phyloP scores from a whole-genome alignment of 1,140 invertebrate genomes.

The Andrena cerasifolii region DNA sequence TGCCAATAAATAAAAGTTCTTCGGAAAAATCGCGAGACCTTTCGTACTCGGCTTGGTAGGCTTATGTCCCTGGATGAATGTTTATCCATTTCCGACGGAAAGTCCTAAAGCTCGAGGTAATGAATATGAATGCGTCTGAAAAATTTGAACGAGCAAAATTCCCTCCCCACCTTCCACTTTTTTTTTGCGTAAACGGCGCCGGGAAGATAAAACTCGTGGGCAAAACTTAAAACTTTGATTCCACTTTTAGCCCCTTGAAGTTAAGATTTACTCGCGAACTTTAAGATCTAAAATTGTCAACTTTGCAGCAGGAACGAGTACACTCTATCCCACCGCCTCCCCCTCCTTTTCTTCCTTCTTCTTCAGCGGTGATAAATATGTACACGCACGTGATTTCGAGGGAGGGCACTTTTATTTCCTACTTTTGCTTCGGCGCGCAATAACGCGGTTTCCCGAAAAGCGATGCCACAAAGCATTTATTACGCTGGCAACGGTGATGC shows the following conservation, averaged over 20 bases:
- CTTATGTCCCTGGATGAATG: not conserved
- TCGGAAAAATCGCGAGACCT: too few species aligned
- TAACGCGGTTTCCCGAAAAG: conserved; percentile 6
- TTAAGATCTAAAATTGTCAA: conserved; percentile 41
- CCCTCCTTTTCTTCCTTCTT: not conserved
- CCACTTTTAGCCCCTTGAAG: conserved; percentile 37
- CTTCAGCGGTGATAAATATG: not conserved
- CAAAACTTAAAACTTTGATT: conserved; percentile 47
- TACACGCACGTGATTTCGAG: not conserved
- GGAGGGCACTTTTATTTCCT: not conserved
- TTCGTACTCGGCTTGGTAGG: too few species aligned
- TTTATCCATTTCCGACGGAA: not conserved
- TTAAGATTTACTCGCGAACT: conserved; percentile 47
- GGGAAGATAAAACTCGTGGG: conserved; percentile 39
- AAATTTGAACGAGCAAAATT: not conserved
- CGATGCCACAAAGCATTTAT: conserved; percentile 13
- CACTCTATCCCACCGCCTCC: too few species aligned
- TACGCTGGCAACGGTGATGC: not conserved
- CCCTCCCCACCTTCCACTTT: not conserved
- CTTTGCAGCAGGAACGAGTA: conserved; percentile 12
- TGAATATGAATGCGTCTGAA: not conserved
- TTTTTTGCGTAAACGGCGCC: not conserved
- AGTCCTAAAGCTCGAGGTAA: not conserved
- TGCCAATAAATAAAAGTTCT: too few species aligned
- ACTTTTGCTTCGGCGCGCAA: not conserved